Conservation (phyloP, 2,797 vertebrate genomes). For the Gorsachius magnificus region DNA sequence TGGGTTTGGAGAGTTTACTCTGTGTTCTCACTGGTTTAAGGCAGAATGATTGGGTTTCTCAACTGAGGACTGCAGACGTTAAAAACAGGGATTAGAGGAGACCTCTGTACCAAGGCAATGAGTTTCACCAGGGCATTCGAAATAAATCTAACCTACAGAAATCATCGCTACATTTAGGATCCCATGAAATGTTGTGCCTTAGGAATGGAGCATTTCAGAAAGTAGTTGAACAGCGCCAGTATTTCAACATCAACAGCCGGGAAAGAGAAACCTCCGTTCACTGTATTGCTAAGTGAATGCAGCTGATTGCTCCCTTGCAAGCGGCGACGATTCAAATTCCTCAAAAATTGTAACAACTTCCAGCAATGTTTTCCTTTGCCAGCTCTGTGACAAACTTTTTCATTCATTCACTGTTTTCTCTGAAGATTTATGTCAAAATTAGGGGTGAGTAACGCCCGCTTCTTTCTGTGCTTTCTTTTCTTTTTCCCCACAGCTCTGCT, state of each 20-base stretch:
- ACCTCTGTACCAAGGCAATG: background rate
- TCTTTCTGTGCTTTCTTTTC: background rate
- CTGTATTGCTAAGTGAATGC: background rate
- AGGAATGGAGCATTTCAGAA: background rate
- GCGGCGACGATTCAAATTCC: background rate
- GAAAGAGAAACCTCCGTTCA: background rate
- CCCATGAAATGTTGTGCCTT: background rate
- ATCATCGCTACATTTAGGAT: background rate
- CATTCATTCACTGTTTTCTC: background rate
- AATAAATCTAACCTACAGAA: background rate
- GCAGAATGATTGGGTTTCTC: conserved; percentile 9
- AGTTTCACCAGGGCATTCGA: background rate
- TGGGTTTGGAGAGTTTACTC: background rate
- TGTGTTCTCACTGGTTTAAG: background rate
- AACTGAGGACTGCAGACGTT: background rate
- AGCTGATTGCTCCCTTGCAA: background rate
- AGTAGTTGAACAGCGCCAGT: background rate
- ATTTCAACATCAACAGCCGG: background rate
- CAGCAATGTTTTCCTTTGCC: background rate
- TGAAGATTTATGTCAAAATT: conserved; percentile 15
- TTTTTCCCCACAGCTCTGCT: background rate
- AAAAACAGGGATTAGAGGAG: background rate
- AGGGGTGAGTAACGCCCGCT: background rate
- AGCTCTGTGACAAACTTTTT: background rate
- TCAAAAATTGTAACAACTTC: conserved; percentile 13